Base-by-base conservation (phyloP, 2,888 invertebrate species). In the Macroteleia sp. region DNA sequence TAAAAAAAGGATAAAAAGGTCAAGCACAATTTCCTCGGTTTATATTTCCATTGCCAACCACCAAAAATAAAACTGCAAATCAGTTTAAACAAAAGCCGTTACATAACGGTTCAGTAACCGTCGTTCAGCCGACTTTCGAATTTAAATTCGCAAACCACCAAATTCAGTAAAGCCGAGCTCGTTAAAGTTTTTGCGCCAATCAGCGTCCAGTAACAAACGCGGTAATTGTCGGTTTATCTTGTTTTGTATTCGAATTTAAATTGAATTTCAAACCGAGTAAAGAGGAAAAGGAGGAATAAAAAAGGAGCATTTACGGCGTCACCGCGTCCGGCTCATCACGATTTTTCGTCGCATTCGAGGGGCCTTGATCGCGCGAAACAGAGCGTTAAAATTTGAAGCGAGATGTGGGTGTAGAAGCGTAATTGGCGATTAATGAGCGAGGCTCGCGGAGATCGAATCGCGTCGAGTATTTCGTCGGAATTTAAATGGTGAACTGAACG, bases 401-500 rank as follows among this genome's bases (percentile, higher is more conserved):
- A 69, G 67, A 62, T 28, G 56, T 67, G 74, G 67, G 75, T 61
- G 67, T 62, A 62, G 56, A 46, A 46, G 52, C 14, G 10, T 71
- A 77, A 77, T 71, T 77, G 70, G 16, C 54, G 61, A 71, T 64
- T 69, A 57, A 69, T 61, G 46, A 54, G 56, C 54, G 48, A 8
- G 25, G 10, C 34, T 44, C 41, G 67, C 14, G 39, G 48, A 54
- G 75, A 77, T 77, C 61, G 75, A 71, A 77, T 64, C 62, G 77
- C 67, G 66, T 41, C 42, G 64, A 46, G 50, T 54, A 48, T 66
- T 77, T 64, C 42, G 67, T 16, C 46, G 61, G 76, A 77, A 71
- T 79, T 77, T 42, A 64, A 77, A 77, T 77, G 79, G 77, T 79
- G 79, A 79, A 75, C 69, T 79, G 77, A 77, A 79, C 77, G 85